Base-by-base conservation (phyloP, 2,797 vertebrate species). In the Ceryle rudis region DNA sequence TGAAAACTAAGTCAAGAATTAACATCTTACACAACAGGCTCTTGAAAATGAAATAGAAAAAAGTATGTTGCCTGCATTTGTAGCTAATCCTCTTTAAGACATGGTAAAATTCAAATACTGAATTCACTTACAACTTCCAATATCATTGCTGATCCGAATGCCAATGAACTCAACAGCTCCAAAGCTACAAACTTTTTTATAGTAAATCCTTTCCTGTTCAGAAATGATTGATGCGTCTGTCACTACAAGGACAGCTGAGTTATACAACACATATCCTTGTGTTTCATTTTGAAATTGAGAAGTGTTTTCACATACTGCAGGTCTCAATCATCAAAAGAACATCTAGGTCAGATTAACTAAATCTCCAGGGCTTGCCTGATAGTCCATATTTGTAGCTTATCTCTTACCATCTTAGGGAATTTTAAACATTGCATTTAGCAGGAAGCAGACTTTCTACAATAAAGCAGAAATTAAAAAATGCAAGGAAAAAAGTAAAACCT, bases 1-100 rank as follows among this genome's bases (percentile, higher is more conserved):
- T 73, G 23, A 91, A 94, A 98, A 96, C 61, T 81, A 92, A 97
- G 91, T 80, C 57, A 93, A 91, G 97, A 97, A 97, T 96, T 86
- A 95, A 98, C 95, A 97, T 98, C 97, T 98, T 98, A 98, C 75
- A 98, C 95, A 98, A 98, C 96, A 98, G 97, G 97, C 95, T 97
- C 98, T 97, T 98, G 97, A 98, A 98, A 99, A 99, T 97, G 95
- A 97, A 95, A 96, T 93, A 89, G 89, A 94, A 98, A 98, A 98
- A 98, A 97, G 87, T 94, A 95, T 95, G 93, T 93, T 96, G 91
- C 89, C 95, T 92, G 97, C 96, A 98, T 94, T 97, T 98, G 82
- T 82, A 98, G 98, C 97, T 98, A 99, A 99, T 99, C 98, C 98
- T 98, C 98, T 99, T 99, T 98, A 97, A 97, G 97, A 98, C 97